Percentiles rank a stretch among this genome's conserved stretches.
Conservation (phyloP, 2,888 invertebrate genomes). For the Hesperia comma region DNA sequence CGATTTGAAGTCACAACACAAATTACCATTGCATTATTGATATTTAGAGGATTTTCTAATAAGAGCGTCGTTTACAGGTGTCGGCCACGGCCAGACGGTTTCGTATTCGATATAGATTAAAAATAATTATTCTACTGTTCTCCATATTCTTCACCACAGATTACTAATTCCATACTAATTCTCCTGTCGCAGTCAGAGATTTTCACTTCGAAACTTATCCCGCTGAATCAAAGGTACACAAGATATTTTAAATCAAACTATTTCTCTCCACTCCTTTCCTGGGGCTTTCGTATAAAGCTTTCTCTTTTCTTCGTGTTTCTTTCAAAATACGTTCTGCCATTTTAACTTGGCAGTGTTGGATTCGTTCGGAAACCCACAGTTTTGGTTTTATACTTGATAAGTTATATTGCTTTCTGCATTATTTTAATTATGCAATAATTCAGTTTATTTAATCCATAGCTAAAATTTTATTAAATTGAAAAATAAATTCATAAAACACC, state of each 20-base stretch:
- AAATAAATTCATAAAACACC: too few relatives aligned
- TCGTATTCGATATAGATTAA: conserved; percentile 50
- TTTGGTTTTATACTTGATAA: too few relatives aligned
- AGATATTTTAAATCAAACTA: background rate
- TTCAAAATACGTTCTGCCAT: conserved; percentile 7
- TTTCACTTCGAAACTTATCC: conserved; percentile 35
- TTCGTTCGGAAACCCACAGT: conserved; percentile 55
- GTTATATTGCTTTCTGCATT: too few relatives aligned
- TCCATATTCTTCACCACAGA: too few relatives aligned
- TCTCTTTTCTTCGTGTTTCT: conserved; percentile 39
- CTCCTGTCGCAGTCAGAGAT: too few relatives aligned
- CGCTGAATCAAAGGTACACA: conserved; percentile 43
- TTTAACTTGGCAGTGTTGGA: conserved; percentile 46
- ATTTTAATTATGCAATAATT: too few relatives aligned
- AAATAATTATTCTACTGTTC: conserved; percentile 43
- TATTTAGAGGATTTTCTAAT: conserved; percentile 59
- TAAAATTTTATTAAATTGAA: too few relatives aligned
- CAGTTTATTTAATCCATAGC: too few relatives aligned
- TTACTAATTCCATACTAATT: too few relatives aligned
- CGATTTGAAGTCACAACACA: conserved; percentile 38
- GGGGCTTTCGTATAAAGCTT: background rate
- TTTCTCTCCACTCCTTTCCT: conserved; percentile 35
- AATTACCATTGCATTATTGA: conserved; percentile 67
- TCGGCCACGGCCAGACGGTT: conserved; percentile 60
- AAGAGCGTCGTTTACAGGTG: conserved; percentile 66